Evolutionary conservation across 2,113 vertebrate species (phyloP).

Genomic region (Pelvicachromis taeniatus): DNA sequence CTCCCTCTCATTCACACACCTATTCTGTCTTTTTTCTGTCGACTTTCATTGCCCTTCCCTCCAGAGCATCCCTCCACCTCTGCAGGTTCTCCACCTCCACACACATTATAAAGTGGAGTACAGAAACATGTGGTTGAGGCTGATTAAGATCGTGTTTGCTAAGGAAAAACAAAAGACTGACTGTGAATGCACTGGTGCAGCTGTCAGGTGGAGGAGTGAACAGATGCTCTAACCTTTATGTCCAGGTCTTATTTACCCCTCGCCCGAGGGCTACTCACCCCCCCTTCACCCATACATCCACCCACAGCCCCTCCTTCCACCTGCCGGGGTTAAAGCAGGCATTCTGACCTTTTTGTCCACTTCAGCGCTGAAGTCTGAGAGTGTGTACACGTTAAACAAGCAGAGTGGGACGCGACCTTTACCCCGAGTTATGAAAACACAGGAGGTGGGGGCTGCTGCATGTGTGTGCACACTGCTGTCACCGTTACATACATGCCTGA

Average conservation of each 20-base stretch:
- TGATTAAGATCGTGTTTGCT: not conserved
- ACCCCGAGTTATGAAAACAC: slow-evolving; percentile 60
- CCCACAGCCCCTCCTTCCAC: slow-evolving; percentile 22
- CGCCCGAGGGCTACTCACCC: not conserved
- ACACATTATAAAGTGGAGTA: not conserved
- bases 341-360: slow-evolving; percentile 36
- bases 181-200: not conserved
- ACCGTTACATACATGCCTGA: not conserved
- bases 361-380: not conserved
- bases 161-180: not conserved
- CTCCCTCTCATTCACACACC: not conserved
- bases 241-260: not conserved
- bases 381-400: slow-evolving; percentile 54
- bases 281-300: not conserved
- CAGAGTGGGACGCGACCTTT: slow-evolving; percentile 50
- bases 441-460: slow-evolving; percentile 8
- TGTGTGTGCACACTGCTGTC: not conserved
- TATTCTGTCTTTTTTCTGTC: not conserved
- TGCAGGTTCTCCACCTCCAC: not conserved
- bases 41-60: not conserved
- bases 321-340: slow-evolving; percentile 38
- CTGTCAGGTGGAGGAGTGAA: not conserved
- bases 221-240: not conserved
- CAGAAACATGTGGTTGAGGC: not conserved
- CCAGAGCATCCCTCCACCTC: not conserved